Percentiles rank a stretch among this genome's conserved stretches.
phyloP scores from a whole-genome alignment of 1,140 invertebrate genomes.

The Trachymyrmex septentrionalis region DNA sequence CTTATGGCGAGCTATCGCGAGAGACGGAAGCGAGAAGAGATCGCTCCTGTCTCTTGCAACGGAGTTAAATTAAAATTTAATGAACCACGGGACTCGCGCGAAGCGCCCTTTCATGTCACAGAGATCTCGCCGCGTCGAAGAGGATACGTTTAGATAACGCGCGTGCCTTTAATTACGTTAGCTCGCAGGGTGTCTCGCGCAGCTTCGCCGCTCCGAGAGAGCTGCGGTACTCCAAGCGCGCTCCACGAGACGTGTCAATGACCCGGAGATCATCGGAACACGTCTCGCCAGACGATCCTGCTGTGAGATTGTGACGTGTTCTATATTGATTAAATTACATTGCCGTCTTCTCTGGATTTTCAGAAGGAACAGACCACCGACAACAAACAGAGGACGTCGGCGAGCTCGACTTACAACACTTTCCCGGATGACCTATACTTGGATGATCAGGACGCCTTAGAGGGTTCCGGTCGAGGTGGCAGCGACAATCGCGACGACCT shows the following conservation, averaged over 20 bases:
- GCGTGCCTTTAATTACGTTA: constrained; percentile 57
- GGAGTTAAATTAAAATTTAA: constrained; percentile 64
- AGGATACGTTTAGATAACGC: constrained; percentile 1
- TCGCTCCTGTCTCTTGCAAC: constrained; percentile 3
- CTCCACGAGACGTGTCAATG: constrained; percentile 24
- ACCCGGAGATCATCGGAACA: neutral
- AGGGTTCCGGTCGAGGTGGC: constrained; percentile 86
- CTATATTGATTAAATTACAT: neutral
- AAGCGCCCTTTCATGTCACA: constrained; percentile 34
- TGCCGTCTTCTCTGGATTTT: constrained; percentile 30
- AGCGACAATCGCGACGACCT: constrained; percentile 88
- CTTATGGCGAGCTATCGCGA: neutral
- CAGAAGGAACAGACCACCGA: constrained; percentile 82
- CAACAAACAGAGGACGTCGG: constrained; percentile 78
- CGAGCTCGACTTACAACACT: constrained; percentile 80
- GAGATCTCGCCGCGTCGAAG: constrained; percentile 15
- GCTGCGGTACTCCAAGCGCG: neutral
- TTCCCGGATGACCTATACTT: constrained; percentile 85
- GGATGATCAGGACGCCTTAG: constrained; percentile 85
- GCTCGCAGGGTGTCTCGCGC: constrained; percentile 21
- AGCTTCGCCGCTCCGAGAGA: neutral
- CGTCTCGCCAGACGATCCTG: neutral
- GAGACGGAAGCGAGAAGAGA: neutral
- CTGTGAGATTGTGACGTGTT: neutral
- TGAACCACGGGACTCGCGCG: constrained; percentile 28